A percentile compares a stretch with the other conserved stretches of the same genome.
Evolutionary conservation across 2,888 invertebrate genomes (phyloP).

Genomic region (Luperina nickerlii): DNA sequence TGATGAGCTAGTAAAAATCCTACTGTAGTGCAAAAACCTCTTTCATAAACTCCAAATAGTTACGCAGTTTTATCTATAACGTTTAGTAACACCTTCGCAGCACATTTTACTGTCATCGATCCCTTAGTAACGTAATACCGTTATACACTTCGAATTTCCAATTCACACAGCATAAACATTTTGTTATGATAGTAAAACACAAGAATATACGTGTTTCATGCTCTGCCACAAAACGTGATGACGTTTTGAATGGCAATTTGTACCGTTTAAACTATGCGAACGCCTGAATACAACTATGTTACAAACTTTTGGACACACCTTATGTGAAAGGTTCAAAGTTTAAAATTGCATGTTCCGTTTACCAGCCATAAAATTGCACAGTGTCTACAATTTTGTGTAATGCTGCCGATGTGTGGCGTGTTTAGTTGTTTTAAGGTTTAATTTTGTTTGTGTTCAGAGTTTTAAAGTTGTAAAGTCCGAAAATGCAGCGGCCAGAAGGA

Average conservation of each 20-base stretch:
- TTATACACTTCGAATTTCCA: slow-evolving; percentile 56
- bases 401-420: slow-evolving; percentile 47
- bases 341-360: slow-evolving; percentile 64
- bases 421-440: slow-evolving; percentile 53
- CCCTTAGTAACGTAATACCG: slow-evolving; percentile 27
- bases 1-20: background rate
- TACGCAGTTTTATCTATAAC: background rate
- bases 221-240: slow-evolving; percentile 77
- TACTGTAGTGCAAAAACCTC: background rate
- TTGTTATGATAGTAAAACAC: slow-evolving; percentile 73
- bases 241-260: slow-evolving; percentile 81
- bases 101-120: slow-evolving; percentile 15
- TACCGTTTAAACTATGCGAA: slow-evolving; percentile 77
- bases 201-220: slow-evolving; percentile 70
- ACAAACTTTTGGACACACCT: slow-evolving; percentile 55
- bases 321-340: slow-evolving; percentile 63
- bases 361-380: slow-evolving; percentile 67
- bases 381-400: slow-evolving; percentile 42
- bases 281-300: slow-evolving; percentile 67
- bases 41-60: background rate
- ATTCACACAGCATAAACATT: slow-evolving; percentile 72
- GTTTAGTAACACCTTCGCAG: background rate
- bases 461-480: slow-evolving; percentile 63
- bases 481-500: slow-evolving; percentile 74
- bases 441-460: slow-evolving; percentile 50